Evolutionary conservation across 2,797 vertebrate species (phyloP), one percentile per base, ranked within the genome.

Genomic region (Poeciliopsis presidionis): DNA sequence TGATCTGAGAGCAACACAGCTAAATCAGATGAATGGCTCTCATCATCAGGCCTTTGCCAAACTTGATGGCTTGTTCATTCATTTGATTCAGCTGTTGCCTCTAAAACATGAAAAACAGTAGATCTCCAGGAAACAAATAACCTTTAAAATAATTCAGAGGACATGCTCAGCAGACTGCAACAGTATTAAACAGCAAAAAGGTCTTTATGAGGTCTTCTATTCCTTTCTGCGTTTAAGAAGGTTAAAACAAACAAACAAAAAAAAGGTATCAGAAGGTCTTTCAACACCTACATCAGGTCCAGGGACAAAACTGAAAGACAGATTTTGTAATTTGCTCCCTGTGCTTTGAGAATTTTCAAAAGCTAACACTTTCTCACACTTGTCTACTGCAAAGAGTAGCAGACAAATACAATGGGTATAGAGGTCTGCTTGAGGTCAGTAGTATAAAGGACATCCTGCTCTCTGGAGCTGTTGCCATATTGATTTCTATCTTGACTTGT

Each of bases 191-290:
- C 84, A 85, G 84, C 74, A 77, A 86, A 77, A 7, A 1, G 51
- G 81, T 90, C 91, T 91, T 93, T 91, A 90, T 90, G 87, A 90
- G 83, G 90, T 90, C 88, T 89, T 75, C 79, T 86, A 45, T 76
- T 84, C 80, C 84, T 76, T 79, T 83, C 79, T 84, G 83, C 89
- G 74, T 89, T 91, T 90, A 77, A 76, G 84, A 36, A 39, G 46
- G 75, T 47, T 49, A 55, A 74, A 84, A 75, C 6, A 51, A 51
- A 67, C 43, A 33, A 43, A 47, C 3, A 33, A 46, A 43, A 33
- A 55, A 43, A 41, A 43, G 28, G 65, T 81, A 79, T 84, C 77
- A 83, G 86, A 76, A 13, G 76, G 80, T 77, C 81, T 65, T 81
- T 75, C 76, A 70, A 67, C 76, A 46, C 77, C 78, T 79, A 73